A percentile compares a stretch with the other conserved stretches of the same genome.
These are phyloP conservation scores for Drosophila putrida DNA, from an alignment of 2,888 invertebrate genomes.

Conservation along the genomic window DNA sequence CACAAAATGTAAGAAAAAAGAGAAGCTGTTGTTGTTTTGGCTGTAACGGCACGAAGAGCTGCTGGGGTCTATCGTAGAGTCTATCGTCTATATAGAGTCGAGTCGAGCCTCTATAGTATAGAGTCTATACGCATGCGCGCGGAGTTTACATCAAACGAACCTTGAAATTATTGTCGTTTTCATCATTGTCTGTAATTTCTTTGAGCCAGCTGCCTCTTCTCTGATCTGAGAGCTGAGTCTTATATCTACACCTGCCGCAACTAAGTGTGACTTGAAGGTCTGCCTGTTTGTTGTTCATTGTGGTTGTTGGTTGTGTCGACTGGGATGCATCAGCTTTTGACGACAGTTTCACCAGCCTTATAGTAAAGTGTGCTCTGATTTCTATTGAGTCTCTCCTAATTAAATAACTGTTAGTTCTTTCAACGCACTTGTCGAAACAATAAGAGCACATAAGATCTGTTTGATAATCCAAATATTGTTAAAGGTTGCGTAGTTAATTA, in stretches of 20 bases:
- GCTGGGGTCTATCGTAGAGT: slow-evolving; percentile 12
- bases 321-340: slow-evolving; percentile 26
- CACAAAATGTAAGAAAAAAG: slow-evolving; percentile 21
- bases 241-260: slow-evolving; percentile 57
- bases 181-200: slow-evolving; percentile 76
- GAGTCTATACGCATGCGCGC: slow-evolving; percentile 72
- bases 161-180: slow-evolving; percentile 85
- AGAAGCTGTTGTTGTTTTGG: slow-evolving; percentile 42
- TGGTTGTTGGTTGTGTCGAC: not conserved
- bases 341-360: slow-evolving; percentile 71
- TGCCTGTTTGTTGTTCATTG: slow-evolving; percentile 20
- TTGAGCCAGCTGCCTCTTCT: slow-evolving; percentile 49
- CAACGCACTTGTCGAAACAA: slow-evolving; percentile 56
- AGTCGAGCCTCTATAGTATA: too few species aligned
- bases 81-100: not conserved
- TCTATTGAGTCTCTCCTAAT: slow-evolving; percentile 69
- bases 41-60: slow-evolving; percentile 48
- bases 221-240: slow-evolving; percentile 14
- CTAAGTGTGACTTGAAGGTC: slow-evolving; percentile 64
- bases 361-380: slow-evolving; percentile 71
- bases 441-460: slow-evolving; percentile 34
- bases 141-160: slow-evolving; percentile 83
- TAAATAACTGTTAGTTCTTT: slow-evolving; percentile 74
- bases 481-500: slow-evolving; percentile 16
- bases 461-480: slow-evolving; percentile 14